Percentiles rank a stretch among this genome's conserved stretches.
Conservation (phyloP, 2,797 vertebrate species). For the Philypnodon macrostomus region DNA sequence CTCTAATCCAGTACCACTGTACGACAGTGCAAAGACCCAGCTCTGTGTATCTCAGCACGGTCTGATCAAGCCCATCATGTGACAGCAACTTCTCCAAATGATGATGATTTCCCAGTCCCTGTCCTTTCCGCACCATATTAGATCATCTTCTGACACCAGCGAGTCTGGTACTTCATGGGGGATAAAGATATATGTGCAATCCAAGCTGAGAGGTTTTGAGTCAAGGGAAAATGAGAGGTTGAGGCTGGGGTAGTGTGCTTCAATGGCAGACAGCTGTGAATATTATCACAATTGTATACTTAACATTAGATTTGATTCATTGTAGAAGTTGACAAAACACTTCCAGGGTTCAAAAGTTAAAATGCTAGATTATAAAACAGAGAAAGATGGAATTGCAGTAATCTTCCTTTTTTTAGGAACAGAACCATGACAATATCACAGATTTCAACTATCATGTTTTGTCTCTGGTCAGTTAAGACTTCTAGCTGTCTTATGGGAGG, state of each 20-base stretch:
- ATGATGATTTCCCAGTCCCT: constrained; percentile 66
- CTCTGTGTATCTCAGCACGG: constrained; percentile 61
- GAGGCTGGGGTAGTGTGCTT: constrained; percentile 30
- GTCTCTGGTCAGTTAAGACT: constrained; percentile 16
- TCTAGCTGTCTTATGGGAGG: constrained; percentile 34
- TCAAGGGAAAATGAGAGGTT: constrained; percentile 64
- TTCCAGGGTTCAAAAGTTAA: constrained; percentile 24
- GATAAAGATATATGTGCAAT: constrained; percentile 69
- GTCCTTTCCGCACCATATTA: constrained; percentile 65
- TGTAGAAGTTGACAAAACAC: constrained; percentile 38
- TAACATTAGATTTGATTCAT: constrained; percentile 47
- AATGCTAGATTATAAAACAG: constrained; percentile 20
- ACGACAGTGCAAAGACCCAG: constrained; percentile 71
- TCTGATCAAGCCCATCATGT: constrained; percentile 75
- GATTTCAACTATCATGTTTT: constrained; percentile 7
- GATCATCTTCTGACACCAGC: constrained; percentile 60
- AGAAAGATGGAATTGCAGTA: constrained; percentile 13
- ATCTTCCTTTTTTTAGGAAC: constrained; percentile 11
- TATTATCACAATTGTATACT: constrained; percentile 55
- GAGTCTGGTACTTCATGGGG: constrained; percentile 63
- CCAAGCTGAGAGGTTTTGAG: constrained; percentile 58
- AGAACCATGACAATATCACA: constrained; percentile 7
- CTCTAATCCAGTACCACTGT: constrained; percentile 76
- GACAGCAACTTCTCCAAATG: constrained; percentile 73
- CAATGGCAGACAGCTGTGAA: constrained; percentile 61